A percentile compares a stretch with the other conserved stretches of the same genome.
Conservation (phyloP, 2,113 vertebrate species). For the Myotis yumanensis region DNA sequence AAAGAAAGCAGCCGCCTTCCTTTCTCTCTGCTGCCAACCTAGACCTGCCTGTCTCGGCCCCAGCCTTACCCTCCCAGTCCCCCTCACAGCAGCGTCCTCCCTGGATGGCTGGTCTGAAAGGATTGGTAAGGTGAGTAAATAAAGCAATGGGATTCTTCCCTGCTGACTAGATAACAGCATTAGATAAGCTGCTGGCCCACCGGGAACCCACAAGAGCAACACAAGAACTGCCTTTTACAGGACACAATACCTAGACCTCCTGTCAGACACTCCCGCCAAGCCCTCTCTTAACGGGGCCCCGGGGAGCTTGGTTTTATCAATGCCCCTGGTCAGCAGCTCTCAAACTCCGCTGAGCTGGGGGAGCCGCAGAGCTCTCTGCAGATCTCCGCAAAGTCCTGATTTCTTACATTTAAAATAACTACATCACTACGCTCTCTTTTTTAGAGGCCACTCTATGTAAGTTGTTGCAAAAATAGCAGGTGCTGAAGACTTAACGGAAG, state of each 20-base stretch:
- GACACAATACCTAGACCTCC: slow-evolving; percentile 35
- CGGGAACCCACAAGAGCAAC: not conserved
- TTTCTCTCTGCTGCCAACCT: slow-evolving; percentile 12
- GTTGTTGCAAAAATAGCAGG: slow-evolving; percentile 17
- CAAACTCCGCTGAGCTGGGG: not conserved
- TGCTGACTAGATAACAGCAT: slow-evolving; percentile 40
- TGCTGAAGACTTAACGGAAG: not conserved
- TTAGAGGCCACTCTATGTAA: not conserved
- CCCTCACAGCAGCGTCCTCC: not conserved
- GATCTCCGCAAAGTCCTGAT: not conserved
- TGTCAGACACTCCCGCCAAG: slow-evolving; percentile 33
- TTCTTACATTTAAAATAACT: not conserved
- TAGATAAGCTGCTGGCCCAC: slow-evolving; percentile 15
- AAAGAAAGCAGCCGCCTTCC: slow-evolving; percentile 32
- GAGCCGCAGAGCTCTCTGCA: not conserved
- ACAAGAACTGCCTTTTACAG: slow-evolving; percentile 47
- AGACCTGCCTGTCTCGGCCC: not conserved
- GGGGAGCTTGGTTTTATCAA: slow-evolving; percentile 2
- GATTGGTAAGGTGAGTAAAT: slow-evolving; percentile 57
- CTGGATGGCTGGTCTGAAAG: slow-evolving; percentile 41
- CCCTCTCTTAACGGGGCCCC: not conserved
- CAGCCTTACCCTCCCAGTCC: slow-evolving; percentile 44
- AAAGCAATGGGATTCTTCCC: slow-evolving; percentile 41
- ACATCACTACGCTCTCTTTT: not conserved
- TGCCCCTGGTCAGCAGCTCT: not conserved